Evolutionary conservation across 1,140 invertebrate species (phyloP).

Genomic region (Tetramorium parvispinum): DNA sequence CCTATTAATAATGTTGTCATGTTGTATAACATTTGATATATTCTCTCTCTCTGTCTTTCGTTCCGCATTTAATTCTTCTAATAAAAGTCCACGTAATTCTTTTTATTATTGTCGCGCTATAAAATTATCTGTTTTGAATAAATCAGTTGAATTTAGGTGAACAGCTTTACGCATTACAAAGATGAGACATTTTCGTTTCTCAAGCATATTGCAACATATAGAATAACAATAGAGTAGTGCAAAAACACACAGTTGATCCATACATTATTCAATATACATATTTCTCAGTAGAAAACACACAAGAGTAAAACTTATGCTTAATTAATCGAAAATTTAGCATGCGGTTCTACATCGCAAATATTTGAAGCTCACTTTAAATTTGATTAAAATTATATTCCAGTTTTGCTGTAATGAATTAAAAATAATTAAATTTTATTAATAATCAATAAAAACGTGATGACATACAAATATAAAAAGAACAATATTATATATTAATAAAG

Average conservation of each 20-base stretch:
- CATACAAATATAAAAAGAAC: not conserved
- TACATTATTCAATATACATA: not conserved
- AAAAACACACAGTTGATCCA: not conserved
- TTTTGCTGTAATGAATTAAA: not conserved
- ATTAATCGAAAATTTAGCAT: not conserved
- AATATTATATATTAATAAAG: not conserved
- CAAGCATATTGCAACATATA: slow-evolving; percentile 4
- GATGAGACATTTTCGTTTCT: not conserved
- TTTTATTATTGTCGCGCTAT: slow-evolving; percentile 45
- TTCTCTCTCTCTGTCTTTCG: not conserved
- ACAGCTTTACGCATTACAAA: slow-evolving; percentile 14
- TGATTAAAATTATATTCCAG: not conserved
- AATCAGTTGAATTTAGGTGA: not conserved
- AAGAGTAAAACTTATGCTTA: not conserved
- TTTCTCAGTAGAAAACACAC: not conserved
- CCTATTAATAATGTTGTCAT: slow-evolving; percentile 34
- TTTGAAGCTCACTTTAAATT: not conserved
- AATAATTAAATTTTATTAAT: not conserved
- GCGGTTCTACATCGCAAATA: not conserved
- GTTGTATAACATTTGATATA: slow-evolving; percentile 45
- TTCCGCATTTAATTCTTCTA: not conserved
- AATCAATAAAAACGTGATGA: not conserved
- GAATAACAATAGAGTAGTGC: not conserved
- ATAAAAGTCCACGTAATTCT: slow-evolving; percentile 38
- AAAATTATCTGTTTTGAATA: slow-evolving; percentile 6